A percentile compares a stretch with the other conserved stretches of the same genome.
These are phyloP conservation scores for Ennomos quercinarius DNA, from an alignment of 2,888 invertebrate species.

Conservation along the genomic window DNA sequence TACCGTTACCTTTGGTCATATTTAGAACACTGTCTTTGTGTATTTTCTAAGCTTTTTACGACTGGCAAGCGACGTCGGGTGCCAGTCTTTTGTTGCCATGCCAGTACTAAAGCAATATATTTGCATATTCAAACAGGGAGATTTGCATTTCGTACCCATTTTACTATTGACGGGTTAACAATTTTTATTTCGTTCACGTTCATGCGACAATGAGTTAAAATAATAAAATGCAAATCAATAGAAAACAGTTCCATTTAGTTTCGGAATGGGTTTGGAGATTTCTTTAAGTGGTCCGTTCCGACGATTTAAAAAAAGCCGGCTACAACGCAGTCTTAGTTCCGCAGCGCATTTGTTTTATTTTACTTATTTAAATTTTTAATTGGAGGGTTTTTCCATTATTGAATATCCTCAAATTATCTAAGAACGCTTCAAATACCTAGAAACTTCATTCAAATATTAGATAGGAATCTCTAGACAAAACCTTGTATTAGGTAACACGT, in stretches of 20 bases:
- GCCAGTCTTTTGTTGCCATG: conserved; percentile 61
- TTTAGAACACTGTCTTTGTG: conserved; percentile 72
- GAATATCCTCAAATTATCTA: no score
- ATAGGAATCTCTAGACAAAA: no score
- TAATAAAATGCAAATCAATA: conserved; percentile 73
- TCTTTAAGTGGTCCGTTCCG: conserved; percentile 10
- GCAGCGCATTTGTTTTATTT: not conserved
- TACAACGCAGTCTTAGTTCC: not conserved
- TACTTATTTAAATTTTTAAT: not conserved
- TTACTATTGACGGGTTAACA: conserved; percentile 60
- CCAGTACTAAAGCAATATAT: conserved; percentile 61
- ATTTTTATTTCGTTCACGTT: conserved; percentile 60
- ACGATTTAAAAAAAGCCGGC: conserved; percentile 8
- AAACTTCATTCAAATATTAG: no score
- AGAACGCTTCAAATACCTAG: no score
- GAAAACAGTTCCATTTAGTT: conserved; percentile 56
- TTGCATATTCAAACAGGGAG: conserved; percentile 75
- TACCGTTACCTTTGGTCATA: conserved; percentile 69
- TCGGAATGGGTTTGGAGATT: conserved; percentile 32
- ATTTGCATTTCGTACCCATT: conserved; percentile 75
- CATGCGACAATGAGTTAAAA: conserved; percentile 64
- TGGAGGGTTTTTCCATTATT: no score
- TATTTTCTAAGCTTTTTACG: conserved; percentile 75
- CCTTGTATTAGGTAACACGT: no score
- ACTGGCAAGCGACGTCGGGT: conserved; percentile 58